Base-by-base conservation (phyloP, 2,888 invertebrate species). In the Syritta pipiens region DNA sequence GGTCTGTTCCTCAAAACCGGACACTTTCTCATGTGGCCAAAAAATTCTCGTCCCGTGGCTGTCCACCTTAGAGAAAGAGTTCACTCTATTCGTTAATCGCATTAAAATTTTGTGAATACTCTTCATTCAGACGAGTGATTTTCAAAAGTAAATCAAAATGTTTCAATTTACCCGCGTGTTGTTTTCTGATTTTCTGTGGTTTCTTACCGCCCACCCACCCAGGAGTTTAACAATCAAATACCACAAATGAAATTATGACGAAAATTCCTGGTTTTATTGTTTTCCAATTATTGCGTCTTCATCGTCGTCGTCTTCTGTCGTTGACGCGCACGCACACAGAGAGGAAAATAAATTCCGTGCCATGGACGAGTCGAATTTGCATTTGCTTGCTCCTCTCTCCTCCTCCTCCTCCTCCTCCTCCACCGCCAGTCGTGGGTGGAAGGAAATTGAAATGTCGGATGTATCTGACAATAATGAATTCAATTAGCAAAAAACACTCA, bases 401-500 rank as follows among this genome's bases (percentile, higher is more conserved):
- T n/a, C n/a, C n/a, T n/a, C n/a, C n/a, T n/a, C n/a, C n/a, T n/a
- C n/a, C n/a, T n/a, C n/a, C 10, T 12, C 4, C 40, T 30, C 4
- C 42, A 26, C 20, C 44, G 20, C n/a, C 71, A 46, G 30, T 10
- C 14, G 14, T 51, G 19, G 63, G 51, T 19, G 53, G 30, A 20
- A 62, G 62, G 40, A 68, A 79, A 79, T 68, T 79, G 74, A 79
- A 79, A 79, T 67, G 67, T 79, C 74, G 67, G 74, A 79, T 74
- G 79, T 79, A 79, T 79, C 79, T 77, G 77, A 77, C 77, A 77
- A 72, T 77, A 77, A 77, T 77, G 77, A 77, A 77, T 77, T 77
- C 77, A 77, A 77, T 77, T 77, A 77, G 59, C 77, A 77, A 72
- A 72, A 77, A 72, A 77, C 77, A 77, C 77, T 79, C 79, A 79